Conservation (phyloP, 2,113 vertebrate species). For the Gnathonemus echidnorhynchus region DNA sequence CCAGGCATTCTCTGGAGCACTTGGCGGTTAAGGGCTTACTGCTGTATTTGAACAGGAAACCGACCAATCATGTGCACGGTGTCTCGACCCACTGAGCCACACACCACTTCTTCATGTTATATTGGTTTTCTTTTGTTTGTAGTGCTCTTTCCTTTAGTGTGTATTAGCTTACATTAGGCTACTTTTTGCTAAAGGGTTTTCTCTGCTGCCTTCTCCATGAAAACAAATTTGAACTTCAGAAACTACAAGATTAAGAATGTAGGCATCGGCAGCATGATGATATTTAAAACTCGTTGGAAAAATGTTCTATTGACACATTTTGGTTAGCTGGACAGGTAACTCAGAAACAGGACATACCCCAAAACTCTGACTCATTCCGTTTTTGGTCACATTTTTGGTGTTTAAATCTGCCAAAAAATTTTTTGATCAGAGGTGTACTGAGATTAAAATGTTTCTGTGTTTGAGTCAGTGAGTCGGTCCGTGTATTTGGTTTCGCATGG, state of each 20-base stretch:
- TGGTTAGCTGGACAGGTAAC: not conserved
- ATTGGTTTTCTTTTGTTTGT: not conserved
- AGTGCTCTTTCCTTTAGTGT: not conserved
- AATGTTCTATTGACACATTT: not conserved
- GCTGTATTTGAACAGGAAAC: not conserved
- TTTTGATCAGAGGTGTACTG: not conserved
- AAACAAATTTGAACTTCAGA: not conserved
- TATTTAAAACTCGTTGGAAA: not conserved
- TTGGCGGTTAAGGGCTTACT: not conserved
- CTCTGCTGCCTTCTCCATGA: not conserved
- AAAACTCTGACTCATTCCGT: not conserved
- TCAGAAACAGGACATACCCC: not conserved
- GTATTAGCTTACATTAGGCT: not conserved
- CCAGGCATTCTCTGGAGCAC: not conserved
- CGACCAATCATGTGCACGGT: not conserved
- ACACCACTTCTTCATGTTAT: not conserved
- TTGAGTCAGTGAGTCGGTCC: not conserved
- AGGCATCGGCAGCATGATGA: not conserved
- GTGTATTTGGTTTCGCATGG: not conserved
- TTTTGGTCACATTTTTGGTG: not conserved
- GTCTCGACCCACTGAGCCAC: not conserved
- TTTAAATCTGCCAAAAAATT: not conserved
- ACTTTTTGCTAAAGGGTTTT: not conserved
- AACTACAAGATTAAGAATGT: not conserved
- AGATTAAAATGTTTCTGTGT: slow-evolving; percentile 1